Evolutionary conservation across 2,888 invertebrate species (phyloP).

Genomic region (Hetaerina titia): DNA sequence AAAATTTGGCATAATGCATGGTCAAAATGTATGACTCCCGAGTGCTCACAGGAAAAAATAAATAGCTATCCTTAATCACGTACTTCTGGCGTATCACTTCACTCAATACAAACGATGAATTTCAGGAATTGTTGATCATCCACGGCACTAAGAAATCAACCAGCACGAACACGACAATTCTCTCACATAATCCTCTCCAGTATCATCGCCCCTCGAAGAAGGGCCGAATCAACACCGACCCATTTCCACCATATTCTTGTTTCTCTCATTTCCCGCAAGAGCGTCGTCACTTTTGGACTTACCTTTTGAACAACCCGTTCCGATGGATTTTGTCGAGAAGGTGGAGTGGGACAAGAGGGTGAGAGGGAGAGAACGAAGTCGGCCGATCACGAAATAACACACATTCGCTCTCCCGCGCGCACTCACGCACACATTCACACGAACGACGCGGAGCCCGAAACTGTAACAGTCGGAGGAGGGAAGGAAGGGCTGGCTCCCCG

Average conservation of each 20-base stretch:
- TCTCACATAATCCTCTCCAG: background rate
- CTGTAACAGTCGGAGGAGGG: background rate
- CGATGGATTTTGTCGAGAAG: background rate
- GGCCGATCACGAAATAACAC: slow-evolving; percentile 25
- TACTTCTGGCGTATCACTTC: background rate
- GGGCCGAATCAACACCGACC: background rate
- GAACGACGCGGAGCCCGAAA: background rate
- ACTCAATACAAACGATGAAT: background rate
- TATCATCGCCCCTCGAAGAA: too few species aligned
- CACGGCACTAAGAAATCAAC: background rate
- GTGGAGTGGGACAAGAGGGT: background rate
- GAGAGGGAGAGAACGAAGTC: background rate
- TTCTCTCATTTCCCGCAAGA: background rate
- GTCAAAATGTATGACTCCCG: background rate
- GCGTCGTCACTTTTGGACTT: background rate
- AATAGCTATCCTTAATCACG: background rate
- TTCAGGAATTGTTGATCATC: background rate
- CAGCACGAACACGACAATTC: background rate
- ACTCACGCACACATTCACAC: background rate
- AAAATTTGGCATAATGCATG: background rate
- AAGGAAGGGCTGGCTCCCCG: background rate
- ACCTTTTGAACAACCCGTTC: background rate
- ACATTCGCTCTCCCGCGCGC: background rate
- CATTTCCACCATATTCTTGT: background rate
- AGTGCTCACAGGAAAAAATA: background rate